These are phyloP conservation scores for Crioceris asparagi DNA, from an alignment of 2,888 invertebrate species.

Conservation along the genomic window DNA sequence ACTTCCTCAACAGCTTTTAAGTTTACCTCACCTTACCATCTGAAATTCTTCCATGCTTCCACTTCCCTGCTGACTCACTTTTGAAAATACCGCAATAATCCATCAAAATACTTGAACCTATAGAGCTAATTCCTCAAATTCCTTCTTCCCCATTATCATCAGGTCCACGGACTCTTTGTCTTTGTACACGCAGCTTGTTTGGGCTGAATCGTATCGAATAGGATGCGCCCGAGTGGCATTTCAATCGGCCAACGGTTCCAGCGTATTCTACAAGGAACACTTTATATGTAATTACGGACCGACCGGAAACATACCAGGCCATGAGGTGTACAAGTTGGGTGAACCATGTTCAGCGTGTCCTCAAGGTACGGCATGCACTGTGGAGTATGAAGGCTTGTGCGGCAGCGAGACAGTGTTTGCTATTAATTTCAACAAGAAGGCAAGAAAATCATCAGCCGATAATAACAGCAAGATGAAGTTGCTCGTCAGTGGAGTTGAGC, in stretches of 20 bases:
- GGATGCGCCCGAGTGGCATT: constrained; percentile 33
- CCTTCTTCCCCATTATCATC: constrained; percentile 1
- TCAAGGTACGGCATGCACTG: constrained; percentile 28
- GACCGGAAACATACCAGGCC: constrained; percentile 32
- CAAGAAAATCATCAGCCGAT: no score
- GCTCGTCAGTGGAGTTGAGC: no score
- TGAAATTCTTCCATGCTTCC: no score
- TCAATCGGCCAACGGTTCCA: constrained; percentile 20
- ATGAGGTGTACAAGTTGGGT: constrained; percentile 24
- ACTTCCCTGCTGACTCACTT: neutral
- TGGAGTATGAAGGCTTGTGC: constrained; percentile 29
- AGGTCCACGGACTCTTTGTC: constrained; percentile 8
- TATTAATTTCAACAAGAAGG: constrained; percentile 6
- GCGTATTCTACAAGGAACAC: constrained; percentile 28
- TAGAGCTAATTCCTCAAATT: neutral
- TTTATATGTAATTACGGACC: constrained; percentile 37
- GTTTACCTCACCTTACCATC: no score
- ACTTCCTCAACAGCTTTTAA: no score
- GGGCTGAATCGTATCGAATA: constrained; percentile 31
- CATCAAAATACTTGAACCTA: neutral
- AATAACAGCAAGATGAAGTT: no score
- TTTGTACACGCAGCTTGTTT: constrained; percentile 30
- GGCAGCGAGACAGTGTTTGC: constrained; percentile 17
- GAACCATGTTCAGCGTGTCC: constrained; percentile 28
- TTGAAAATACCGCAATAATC: neutral